Evolutionary conservation across 2,888 invertebrate species (phyloP).

Genomic region (Eueremaeus valkanovi): DNA sequence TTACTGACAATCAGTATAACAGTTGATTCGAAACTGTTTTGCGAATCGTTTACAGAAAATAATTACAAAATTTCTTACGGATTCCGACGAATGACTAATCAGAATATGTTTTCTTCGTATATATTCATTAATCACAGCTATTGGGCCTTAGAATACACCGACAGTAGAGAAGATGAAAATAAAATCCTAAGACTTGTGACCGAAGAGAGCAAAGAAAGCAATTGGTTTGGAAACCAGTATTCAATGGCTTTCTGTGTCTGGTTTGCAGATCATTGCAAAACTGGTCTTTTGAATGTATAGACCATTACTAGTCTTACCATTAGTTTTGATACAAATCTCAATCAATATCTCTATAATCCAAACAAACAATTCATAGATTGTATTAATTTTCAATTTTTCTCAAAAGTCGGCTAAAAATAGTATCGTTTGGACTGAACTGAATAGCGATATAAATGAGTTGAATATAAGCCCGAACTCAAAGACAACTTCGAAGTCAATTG

Average conservation of each 20-base stretch:
- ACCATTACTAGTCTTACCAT: background rate
- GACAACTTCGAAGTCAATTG: background rate
- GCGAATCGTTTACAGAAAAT: background rate
- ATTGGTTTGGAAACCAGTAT: background rate
- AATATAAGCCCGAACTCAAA: background rate
- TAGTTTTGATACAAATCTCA: background rate
- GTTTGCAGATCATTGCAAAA: background rate
- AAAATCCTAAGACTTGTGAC: background rate
- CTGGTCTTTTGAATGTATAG: background rate
- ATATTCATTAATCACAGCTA: background rate
- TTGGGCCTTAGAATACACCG: background rate
- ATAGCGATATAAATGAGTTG: background rate
- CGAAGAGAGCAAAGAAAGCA: background rate
- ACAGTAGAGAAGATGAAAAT: background rate
- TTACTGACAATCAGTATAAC: too few relatives aligned
- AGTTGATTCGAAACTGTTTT: background rate
- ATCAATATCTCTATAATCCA: background rate
- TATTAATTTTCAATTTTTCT: too few relatives aligned
- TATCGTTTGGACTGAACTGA: background rate
- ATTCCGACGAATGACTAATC: background rate
- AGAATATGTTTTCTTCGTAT: background rate
- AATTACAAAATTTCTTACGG: background rate
- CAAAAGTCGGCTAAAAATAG: too few relatives aligned
- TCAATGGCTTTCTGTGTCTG: constrained; percentile 16
- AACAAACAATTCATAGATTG: background rate